Evolutionary conservation across 1,140 invertebrate genomes (phyloP), one percentile per base, ranked within the genome.

Genomic region (Vanessa tameamea): DNA sequence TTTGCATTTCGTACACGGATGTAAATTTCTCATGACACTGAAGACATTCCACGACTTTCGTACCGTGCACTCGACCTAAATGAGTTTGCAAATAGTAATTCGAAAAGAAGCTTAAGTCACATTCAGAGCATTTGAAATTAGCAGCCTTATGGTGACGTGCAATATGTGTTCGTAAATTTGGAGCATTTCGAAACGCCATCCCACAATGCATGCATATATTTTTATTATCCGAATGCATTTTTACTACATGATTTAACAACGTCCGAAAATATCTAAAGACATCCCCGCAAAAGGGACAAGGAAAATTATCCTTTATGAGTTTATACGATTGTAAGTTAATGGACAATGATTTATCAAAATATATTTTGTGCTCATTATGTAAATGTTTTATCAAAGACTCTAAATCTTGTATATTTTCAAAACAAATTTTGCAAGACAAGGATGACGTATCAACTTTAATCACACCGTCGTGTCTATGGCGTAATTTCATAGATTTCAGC

Each of bases 171-270:
- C 82, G 81, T 16, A 91, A 80, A 81, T 90, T 91, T 0, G 82
- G 70, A 3, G 81, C 81, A 37, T 81, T 88, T 12, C 78, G 77
- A 57, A 90, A 91, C 51, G 79, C 79, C 1, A 85, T 79, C 0
- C 90, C 90, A 51, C 90, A 92, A 63, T 86, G 87, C 47, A 86
- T 84, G 55, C 89, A 92, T n/a, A 92, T 87, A 26, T 79, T 81
- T 16, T 87, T 87, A 63, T 87, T 87, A 47, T 88, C 81, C 48
- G 80, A 86, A 55, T 92, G 90, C 23, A 79, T 81, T 0, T 83
- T 78, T 57, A 86, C 88, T 11, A 89, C 79, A 64, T 92, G 90
- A 8, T 82, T 77, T 11, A 90, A 69, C 1, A 92, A 68, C 0
- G 83, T 85, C 0, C 80, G 78, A 48, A 91, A 92, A 67, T 90